These are phyloP conservation scores for Meta bourneti DNA, from an alignment of 2,888 invertebrate species.

Conservation along the genomic window DNA sequence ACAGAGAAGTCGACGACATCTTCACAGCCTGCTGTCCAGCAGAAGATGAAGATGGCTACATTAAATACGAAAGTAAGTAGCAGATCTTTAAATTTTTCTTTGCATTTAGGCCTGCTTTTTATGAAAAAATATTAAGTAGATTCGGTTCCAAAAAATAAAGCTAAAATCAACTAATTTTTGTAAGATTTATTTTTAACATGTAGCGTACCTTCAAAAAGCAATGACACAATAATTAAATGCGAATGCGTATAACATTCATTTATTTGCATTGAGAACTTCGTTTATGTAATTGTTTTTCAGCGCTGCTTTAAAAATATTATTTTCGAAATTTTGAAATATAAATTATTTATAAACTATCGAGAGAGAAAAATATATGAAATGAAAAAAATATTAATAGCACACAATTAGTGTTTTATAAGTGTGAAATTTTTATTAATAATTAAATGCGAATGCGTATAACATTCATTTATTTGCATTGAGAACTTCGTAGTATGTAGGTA, in stretches of 20 bases:
- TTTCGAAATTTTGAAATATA: too few relatives aligned
- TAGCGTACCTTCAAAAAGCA: neutral
- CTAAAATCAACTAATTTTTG: neutral
- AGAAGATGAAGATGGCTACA: conserved; percentile 96
- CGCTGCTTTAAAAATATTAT: too few relatives aligned
- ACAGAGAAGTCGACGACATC: conserved; percentile 89
- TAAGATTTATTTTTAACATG: neutral
- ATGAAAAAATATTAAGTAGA: neutral
- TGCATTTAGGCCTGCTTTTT: neutral
- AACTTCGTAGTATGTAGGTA: too few relatives aligned
- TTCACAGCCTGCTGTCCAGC: conserved; percentile 93
- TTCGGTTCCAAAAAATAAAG: neutral
- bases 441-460: neutral
- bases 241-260: neutral
- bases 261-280: too few relatives aligned
- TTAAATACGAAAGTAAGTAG: conserved; percentile 95
- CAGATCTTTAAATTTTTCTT: neutral
- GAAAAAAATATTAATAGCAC: too few relatives aligned
- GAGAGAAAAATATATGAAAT: too few relatives aligned
- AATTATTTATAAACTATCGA: too few relatives aligned
- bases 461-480: too few relatives aligned
- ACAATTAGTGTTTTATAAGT: too few relatives aligned
- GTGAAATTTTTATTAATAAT: neutral
- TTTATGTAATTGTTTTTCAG: too few relatives aligned
- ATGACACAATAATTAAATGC: neutral